Evolutionary conservation across 2,113 vertebrate genomes (phyloP).

Genomic region (Catharus bicknelli): DNA sequence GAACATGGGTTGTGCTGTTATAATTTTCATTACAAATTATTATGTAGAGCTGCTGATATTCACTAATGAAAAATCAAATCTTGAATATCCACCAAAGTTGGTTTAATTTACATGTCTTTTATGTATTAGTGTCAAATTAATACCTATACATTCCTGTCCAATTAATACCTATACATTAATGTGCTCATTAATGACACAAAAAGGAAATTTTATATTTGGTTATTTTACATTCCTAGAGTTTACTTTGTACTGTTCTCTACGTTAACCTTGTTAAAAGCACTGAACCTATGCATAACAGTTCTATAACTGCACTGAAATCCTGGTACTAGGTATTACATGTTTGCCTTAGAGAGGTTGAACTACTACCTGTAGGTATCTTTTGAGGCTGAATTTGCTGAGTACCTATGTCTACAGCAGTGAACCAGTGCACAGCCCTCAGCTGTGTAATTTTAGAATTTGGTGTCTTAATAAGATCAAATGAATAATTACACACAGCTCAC

Average conservation of each 20-base stretch:
- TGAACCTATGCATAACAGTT: background rate
- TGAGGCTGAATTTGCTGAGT: conserved; percentile 49
- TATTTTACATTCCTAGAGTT: conserved; percentile 32
- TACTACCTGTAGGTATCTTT: conserved; percentile 35
- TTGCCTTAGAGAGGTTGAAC: background rate
- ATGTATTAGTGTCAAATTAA: background rate
- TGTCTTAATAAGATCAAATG: conserved; percentile 55
- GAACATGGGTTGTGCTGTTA: background rate
- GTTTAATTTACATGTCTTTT: background rate
- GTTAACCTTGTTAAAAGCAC: conserved; percentile 20
- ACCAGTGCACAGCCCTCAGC: conserved; percentile 3
- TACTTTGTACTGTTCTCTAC: background rate
- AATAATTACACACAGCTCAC: conserved; percentile 57
- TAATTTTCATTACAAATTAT: background rate
- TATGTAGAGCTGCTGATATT: background rate
- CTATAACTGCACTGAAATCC: background rate
- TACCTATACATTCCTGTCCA: background rate
- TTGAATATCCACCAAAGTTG: background rate
- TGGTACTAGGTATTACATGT: background rate
- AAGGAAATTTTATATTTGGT: conserved; percentile 27
- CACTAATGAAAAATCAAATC: background rate
- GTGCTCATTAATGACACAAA: background rate
- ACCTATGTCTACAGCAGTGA: background rate
- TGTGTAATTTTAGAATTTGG: conserved; percentile 52
- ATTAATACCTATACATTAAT: background rate